phyloP scores from a whole-genome alignment of 2,888 invertebrate species.

The Elysia crispata region DNA sequence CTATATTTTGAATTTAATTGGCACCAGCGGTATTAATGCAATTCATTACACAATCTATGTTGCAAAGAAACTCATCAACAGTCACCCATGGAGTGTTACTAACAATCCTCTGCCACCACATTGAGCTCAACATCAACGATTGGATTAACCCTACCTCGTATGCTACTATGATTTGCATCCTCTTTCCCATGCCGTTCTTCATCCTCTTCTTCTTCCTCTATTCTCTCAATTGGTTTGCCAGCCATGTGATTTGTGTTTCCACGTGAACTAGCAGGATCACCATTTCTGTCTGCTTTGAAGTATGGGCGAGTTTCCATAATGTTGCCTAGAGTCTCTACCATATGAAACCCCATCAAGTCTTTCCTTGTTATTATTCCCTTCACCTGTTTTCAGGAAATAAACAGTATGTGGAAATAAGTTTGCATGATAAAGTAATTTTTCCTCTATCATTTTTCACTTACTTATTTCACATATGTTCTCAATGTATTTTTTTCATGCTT shows the following conservation, averaged over 20 bases:
- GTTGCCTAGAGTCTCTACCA: conserved; percentile 74
- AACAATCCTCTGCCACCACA: not conserved
- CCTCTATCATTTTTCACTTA: no score
- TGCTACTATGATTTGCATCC: not conserved
- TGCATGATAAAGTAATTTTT: no score
- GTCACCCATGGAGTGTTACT: not conserved
- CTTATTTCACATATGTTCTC: no score
- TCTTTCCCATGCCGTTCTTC: conserved; percentile 1
- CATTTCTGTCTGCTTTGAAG: not conserved
- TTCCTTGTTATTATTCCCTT: conserved; percentile 78
- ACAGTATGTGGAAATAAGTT: no score
- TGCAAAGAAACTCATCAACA: not conserved
- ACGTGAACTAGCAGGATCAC: no score
- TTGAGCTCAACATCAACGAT: not conserved
- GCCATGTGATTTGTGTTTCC: no score
- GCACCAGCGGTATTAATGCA: not conserved
- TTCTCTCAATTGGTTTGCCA: not conserved
- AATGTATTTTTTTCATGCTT: no score
- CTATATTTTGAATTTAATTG: not conserved
- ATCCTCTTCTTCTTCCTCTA: not conserved
- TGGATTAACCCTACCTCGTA: not conserved
- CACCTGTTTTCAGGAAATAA: conserved; percentile 21
- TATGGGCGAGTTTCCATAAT: conserved; percentile 50
- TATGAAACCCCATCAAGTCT: conserved; percentile 78
- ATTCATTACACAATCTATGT: not conserved